Conservation (phyloP, 2,113 vertebrate species). For the Melanostigma gelatinosum region DNA sequence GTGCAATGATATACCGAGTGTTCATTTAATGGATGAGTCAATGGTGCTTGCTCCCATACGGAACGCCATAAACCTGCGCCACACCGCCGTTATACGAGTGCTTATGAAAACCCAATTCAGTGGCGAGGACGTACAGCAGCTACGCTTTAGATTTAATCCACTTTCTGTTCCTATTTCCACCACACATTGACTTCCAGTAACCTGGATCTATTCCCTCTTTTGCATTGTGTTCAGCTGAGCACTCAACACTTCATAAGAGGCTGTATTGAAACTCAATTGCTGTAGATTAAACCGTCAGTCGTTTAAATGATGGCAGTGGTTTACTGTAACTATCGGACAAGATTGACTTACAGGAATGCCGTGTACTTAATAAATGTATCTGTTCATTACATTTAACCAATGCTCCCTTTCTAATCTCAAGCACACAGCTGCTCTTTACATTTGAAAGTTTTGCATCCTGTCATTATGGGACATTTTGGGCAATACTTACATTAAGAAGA, state of each 20-base stretch:
- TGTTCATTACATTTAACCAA: neutral
- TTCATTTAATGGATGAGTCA: constrained; percentile 16
- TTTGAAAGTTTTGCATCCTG: neutral
- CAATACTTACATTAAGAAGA: neutral
- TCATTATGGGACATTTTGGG: neutral
- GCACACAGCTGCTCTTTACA: neutral
- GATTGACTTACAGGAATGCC: neutral
- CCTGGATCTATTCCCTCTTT: neutral
- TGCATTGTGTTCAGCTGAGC: neutral
- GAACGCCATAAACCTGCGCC: neutral
- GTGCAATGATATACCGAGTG: neutral
- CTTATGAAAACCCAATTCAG: constrained; percentile 14
- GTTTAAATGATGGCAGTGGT: neutral
- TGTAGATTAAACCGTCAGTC: neutral
- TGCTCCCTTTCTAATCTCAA: neutral
- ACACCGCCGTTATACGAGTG: neutral
- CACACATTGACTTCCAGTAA: neutral
- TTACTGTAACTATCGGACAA: neutral
- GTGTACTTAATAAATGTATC: neutral
- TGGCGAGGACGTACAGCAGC: neutral
- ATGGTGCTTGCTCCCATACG: neutral
- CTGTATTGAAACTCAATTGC: neutral
- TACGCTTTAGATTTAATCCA: neutral
- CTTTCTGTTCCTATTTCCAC: neutral
- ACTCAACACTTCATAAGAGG: neutral